Conservation (phyloP, 2,797 vertebrate species). For the Arnoldichthys spilopterus region DNA sequence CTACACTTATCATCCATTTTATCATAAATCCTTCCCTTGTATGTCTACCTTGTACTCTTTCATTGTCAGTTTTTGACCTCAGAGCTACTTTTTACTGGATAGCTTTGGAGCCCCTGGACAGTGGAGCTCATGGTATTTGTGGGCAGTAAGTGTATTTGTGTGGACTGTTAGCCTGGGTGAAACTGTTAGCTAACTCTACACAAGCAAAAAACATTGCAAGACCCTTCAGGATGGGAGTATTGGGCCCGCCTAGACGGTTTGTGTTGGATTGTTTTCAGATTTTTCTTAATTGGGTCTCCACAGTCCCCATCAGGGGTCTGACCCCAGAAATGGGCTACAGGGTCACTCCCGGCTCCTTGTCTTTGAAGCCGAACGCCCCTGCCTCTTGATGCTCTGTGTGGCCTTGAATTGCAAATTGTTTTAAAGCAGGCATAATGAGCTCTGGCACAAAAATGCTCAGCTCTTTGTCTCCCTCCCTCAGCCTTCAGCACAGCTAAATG, state of each 20-base stretch:
- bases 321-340: constrained; percentile 76
- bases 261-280: constrained; percentile 73
- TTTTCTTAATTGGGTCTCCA: constrained; percentile 82
- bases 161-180: background rate
- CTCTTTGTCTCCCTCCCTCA: constrained; percentile 92
- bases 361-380: constrained; percentile 72
- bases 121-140: background rate
- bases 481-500: constrained; percentile 92
- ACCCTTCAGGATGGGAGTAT: background rate
- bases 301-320: constrained; percentile 75
- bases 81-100: background rate
- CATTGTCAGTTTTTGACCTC: background rate
- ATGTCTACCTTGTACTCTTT: background rate
- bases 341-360: constrained; percentile 75
- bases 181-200: background rate
- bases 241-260: constrained; percentile 15
- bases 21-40: no score
- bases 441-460: constrained; percentile 80
- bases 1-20: no score
- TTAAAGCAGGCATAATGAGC: constrained; percentile 93
- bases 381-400: constrained; percentile 74
- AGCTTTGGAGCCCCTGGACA: background rate
- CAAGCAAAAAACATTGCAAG: constrained; percentile 16
- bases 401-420: constrained; percentile 93
- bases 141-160: background rate